Conservation (phyloP, 2,113 vertebrate genomes). For the Grammomys dolichurus region DNA sequence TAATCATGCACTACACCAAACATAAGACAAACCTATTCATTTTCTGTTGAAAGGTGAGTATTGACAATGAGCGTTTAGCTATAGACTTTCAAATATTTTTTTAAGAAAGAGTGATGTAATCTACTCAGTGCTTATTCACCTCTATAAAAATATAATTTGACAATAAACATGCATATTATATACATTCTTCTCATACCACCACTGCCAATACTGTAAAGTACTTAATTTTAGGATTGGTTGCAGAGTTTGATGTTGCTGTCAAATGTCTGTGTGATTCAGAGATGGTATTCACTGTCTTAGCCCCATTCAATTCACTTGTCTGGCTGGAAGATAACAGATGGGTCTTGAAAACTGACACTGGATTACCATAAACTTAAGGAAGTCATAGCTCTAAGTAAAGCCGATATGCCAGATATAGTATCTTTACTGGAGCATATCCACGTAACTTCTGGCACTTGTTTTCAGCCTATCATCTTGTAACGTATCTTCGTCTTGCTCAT, state of each 20-base stretch:
- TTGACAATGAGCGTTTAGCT: not conserved
- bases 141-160: not conserved
- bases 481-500: not conserved
- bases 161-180: not conserved
- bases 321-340: not conserved
- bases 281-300: not conserved
- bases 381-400: not conserved
- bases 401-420: not conserved
- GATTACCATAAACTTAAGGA: constrained; percentile 8
- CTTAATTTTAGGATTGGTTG: not conserved
- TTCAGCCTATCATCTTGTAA: not conserved
- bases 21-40: not conserved
- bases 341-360: not conserved
- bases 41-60: not conserved
- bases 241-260: not conserved
- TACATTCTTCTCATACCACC: not conserved
- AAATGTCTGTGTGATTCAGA: not conserved
- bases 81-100: not conserved
- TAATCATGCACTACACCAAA: not conserved
- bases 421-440: not conserved
- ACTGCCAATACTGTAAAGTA: not conserved
- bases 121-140: not conserved
- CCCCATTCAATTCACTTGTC: not conserved
- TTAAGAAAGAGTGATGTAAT: not conserved
- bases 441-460: not conserved